Conservation (phyloP, 1,140 invertebrate species). For the Neoseiulus cucumeris region DNA sequence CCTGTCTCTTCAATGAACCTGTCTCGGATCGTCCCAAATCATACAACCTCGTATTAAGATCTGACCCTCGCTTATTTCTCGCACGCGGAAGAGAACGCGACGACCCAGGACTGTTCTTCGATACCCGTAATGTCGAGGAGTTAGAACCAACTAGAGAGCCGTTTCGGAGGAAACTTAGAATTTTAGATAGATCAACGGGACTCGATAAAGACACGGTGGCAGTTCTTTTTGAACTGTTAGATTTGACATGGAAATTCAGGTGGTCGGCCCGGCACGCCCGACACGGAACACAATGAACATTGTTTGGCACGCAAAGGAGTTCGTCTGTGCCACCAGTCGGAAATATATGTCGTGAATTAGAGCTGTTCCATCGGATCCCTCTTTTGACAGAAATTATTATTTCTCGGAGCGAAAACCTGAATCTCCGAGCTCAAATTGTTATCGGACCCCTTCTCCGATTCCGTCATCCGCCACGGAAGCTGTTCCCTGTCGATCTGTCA, state of each 20-base stretch:
- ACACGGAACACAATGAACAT: not conserved
- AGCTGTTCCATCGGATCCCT: not conserved
- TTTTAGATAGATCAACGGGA: not conserved
- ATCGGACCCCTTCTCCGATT: not conserved
- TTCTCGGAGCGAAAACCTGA: not conserved
- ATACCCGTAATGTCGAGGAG: constrained; percentile 40
- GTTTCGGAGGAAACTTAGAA: constrained; percentile 7
- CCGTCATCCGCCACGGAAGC: not conserved
- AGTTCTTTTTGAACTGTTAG: not conserved
- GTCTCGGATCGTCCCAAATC: not conserved
- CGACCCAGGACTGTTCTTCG: constrained; percentile 72
- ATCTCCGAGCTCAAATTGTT: not conserved
- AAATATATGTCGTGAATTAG: not conserved
- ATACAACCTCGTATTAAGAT: no score
- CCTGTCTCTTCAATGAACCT: not conserved
- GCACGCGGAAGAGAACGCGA: no score
- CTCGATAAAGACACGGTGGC: not conserved
- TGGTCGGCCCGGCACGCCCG: not conserved
- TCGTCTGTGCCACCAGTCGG: not conserved
- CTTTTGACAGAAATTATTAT: not conserved
- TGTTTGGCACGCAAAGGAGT: not conserved
- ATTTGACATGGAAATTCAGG: not conserved
- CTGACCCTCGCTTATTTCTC: not conserved
- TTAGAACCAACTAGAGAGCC: constrained; percentile 9
- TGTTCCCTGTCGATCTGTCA: not conserved